Evolutionary conservation across 2,797 vertebrate genomes (phyloP).

Genomic region (Sphaeramia orbicularis): DNA sequence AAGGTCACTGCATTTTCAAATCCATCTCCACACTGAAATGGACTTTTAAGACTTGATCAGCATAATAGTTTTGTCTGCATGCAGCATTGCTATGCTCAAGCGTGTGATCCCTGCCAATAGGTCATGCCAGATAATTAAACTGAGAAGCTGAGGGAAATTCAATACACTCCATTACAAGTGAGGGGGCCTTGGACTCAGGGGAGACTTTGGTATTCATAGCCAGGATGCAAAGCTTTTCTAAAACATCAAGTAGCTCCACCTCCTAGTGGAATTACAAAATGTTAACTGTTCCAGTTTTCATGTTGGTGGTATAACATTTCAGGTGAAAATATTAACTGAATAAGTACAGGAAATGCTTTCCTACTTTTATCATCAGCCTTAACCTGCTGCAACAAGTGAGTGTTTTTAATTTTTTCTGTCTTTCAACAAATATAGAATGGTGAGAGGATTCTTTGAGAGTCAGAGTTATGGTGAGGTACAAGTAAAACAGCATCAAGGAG

Average conservation of each 20-base stretch:
- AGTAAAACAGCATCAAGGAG: no score
- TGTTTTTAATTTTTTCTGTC: background rate
- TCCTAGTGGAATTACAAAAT: conserved; percentile 22
- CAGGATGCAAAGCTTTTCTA: conserved; percentile 45
- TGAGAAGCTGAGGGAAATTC: conserved; percentile 69
- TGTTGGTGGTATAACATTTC: background rate
- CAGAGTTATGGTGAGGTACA: background rate
- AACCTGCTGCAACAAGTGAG: background rate
- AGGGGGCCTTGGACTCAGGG: conserved; percentile 33
- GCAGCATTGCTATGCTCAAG: conserved; percentile 35
- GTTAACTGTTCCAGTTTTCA: background rate
- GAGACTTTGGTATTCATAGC: conserved; percentile 48
- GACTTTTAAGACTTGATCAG: conserved; percentile 69
- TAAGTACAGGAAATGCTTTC: background rate
- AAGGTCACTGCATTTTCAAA: conserved; percentile 69
- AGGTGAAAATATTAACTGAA: background rate
- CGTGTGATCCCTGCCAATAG: conserved; percentile 56
- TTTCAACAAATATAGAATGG: background rate
- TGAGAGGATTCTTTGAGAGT: background rate
- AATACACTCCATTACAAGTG: conserved; percentile 61
- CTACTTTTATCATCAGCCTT: background rate
- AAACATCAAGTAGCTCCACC: conserved; percentile 27
- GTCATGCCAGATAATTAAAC: conserved; percentile 77
- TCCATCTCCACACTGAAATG: conserved; percentile 39
- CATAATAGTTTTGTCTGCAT: conserved; percentile 68